These are phyloP conservation scores for Euleptes europaea DNA, from an alignment of 2,113 vertebrate species.

Conservation along the genomic window DNA sequence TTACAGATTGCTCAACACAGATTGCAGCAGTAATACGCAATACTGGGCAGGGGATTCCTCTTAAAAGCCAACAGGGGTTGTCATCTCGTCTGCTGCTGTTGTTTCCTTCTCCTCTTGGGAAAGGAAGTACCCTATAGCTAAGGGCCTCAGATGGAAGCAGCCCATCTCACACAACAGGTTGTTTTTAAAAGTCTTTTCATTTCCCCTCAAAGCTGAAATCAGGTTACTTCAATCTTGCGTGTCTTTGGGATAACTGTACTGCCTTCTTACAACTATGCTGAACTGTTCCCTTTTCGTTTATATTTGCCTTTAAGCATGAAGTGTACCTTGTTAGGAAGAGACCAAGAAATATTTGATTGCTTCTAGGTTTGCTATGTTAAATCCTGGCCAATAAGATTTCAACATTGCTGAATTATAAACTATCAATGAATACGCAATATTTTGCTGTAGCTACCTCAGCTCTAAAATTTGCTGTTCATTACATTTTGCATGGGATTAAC, in stretches of 20 bases:
- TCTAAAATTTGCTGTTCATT: conserved; percentile 37
- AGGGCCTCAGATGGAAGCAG: too few relatives aligned
- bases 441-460: conserved; percentile 15
- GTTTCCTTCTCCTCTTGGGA: too few relatives aligned
- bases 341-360: not conserved
- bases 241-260: conserved; percentile 1
- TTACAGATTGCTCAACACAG: rapidly evolving
- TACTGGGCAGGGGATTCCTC: not conserved
- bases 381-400: not conserved
- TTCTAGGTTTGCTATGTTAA: conserved; percentile 23
- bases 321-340: not conserved
- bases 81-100: too few relatives aligned
- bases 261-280: not conserved
- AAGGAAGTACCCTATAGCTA: too few relatives aligned
- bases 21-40: not conserved
- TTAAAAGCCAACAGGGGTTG: not conserved
- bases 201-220: not conserved
- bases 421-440: not conserved
- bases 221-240: not conserved
- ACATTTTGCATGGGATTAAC: not conserved
- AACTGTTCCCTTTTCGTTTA: not conserved
- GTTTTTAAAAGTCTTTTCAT: not conserved
- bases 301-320: conserved; percentile 1
- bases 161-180: too few relatives aligned
- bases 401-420: conserved; percentile 14